Conservation (phyloP, 2,888 invertebrate genomes). For the Sclerodermus sp. region DNA sequence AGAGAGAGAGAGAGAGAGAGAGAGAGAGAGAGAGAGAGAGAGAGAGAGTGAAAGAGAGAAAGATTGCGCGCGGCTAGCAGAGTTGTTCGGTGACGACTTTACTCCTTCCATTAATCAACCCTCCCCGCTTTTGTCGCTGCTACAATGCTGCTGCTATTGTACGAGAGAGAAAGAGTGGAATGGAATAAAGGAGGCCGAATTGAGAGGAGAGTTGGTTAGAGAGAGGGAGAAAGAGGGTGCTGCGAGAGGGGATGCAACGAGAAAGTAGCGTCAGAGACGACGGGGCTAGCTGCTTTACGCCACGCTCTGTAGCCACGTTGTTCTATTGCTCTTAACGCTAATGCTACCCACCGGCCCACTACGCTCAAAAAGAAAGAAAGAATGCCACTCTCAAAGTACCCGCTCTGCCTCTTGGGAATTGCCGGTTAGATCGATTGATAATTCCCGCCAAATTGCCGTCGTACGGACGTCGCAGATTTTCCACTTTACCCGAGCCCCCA, state of each 20-base stretch:
- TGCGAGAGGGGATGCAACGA: neutral
- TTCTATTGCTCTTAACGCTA: slow-evolving; percentile 51
- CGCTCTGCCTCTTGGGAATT: slow-evolving; percentile 20
- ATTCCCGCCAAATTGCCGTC: slow-evolving; percentile 22
- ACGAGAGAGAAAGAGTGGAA: neutral
- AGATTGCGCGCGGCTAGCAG: slow-evolving; percentile 26
- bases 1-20: too few relatives aligned
- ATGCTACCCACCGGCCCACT: slow-evolving; percentile 38
- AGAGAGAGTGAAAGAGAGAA: slow-evolving; percentile 15
- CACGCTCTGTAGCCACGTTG: slow-evolving; percentile 47
- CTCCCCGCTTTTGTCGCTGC: slow-evolving; percentile 43
- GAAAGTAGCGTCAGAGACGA: slow-evolving; percentile 5
- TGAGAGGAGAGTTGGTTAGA: too few relatives aligned
- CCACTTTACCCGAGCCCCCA: neutral
- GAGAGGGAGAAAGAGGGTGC: too few relatives aligned
- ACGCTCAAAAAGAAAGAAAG: slow-evolving; percentile 14
- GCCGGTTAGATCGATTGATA: slow-evolving; percentile 30
- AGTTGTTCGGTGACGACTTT: slow-evolving; percentile 46
- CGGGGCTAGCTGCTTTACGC: slow-evolving; percentile 33
- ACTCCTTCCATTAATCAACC: slow-evolving; percentile 52
- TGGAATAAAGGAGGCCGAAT: neutral
- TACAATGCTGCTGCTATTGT: slow-evolving; percentile 5
- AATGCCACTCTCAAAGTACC: neutral
- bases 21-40: slow-evolving; percentile 8
- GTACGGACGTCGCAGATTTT: slow-evolving; percentile 17